Evolutionary conservation across 2,113 vertebrate genomes (phyloP), one percentile per base, ranked within the genome.

Genomic region (Caranx melampygus): DNA sequence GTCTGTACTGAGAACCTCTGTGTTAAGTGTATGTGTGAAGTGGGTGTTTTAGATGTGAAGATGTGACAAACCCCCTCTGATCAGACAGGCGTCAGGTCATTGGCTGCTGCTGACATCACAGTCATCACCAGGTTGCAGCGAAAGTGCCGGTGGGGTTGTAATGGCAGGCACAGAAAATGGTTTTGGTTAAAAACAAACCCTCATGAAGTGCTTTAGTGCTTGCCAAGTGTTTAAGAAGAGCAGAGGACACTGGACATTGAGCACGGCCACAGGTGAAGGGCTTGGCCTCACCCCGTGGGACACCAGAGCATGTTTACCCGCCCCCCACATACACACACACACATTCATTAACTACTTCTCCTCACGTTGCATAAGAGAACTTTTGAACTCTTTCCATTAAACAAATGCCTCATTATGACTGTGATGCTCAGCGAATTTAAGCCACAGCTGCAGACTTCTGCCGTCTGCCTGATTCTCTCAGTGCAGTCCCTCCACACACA

Each of bases 351-450:
- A 67, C 37, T 40, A 37, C 66, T 75, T 68, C 79, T 62, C 61
- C 60, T 79, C 72, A 66, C 52, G 15, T 79, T 77, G 40, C 42
- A 3, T 60, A 57, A 75, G 42, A 81, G 61, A 76, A 88, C 76
- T 72, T 83, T 78, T 79, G 60, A 89, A 83, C 83, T 35, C 45
- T 62, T 63, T 88, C 66, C 82, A 79, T 5, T 49, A 64, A 81
- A 37, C 44, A 84, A 84, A 86, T 73, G 54, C 54, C 26, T 60
- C 69, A 78, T 82, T 81, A 78, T 4, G 1, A 52, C 52, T 65
- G 44, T n/a, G 4, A 47, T 11, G 60, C 73, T 54, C 26, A 3
- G 26, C 71, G 67, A 15, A 72, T 85, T 85, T 58, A 61, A 61
- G 55, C 63, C 34, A 35, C 70, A 60, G 31, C 54, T 66, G 45